Percentiles rank a stretch among this genome's conserved stretches.
Evolutionary conservation across 2,888 invertebrate species (phyloP).

Genomic region (Apodemia arnacis): DNA sequence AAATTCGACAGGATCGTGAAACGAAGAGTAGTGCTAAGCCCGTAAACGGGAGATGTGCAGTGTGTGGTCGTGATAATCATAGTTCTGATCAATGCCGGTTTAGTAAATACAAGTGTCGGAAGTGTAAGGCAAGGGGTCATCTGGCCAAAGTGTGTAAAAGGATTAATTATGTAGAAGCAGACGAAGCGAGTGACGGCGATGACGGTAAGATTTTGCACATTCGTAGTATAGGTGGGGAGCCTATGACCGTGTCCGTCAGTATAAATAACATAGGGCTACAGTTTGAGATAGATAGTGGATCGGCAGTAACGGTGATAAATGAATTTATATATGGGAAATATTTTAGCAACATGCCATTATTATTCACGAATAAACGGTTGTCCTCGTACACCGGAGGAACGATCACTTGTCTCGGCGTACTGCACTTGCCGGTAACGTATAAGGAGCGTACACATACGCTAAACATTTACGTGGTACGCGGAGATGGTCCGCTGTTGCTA

Average conservation of each 20-base stretch:
- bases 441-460: background rate
- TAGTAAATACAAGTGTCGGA: background rate
- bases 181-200: background rate
- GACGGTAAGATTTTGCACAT: constrained; percentile 9
- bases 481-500: constrained; percentile 6
- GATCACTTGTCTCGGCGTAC: constrained; percentile 20
- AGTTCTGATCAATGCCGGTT: background rate
- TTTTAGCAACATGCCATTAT: too few relatives aligned
- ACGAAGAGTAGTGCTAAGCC: background rate
- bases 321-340: too few relatives aligned
- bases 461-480: too few relatives aligned
- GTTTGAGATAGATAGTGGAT: too few relatives aligned
- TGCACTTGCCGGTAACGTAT: constrained; percentile 22
- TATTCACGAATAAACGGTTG: too few relatives aligned
- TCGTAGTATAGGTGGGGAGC: constrained; percentile 21
- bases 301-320: too few relatives aligned
- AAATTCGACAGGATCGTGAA: background rate
- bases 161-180: background rate
- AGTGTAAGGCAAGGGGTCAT: constrained; percentile 4
- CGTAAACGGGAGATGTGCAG: background rate
- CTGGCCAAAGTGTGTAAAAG: constrained; percentile 16
- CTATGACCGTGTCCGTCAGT: constrained; percentile 37
- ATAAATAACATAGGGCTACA: background rate
- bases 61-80: background rate
- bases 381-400: constrained; percentile 33